Base-by-base conservation (phyloP, 2,113 vertebrate species). In the Notothenia rossii region DNA sequence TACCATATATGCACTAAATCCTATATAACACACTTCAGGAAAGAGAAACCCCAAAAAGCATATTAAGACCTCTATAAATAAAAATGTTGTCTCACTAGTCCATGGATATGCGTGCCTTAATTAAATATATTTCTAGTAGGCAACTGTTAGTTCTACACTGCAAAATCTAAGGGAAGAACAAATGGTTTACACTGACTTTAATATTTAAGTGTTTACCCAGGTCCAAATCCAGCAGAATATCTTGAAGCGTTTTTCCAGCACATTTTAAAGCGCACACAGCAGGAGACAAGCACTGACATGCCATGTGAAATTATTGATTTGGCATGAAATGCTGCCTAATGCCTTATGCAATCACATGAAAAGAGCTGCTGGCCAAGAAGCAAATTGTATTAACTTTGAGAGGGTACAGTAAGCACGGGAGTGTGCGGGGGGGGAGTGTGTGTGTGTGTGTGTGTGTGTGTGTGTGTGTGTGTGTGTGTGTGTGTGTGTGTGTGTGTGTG, bases 351-450 rank as follows among this genome's bases (percentile, higher is more conserved):
- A 91, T 89, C 86, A 84, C 87, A 86, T 73, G 85, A 91, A 89
- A 89, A 87, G 88, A 88, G 89, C 89, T 86, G 83, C 90, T 81
- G 89, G 92, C 90, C 81, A 77, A 90, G 69, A 78, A 91, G 87
- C 71, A 86, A 91, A 92, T 89, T 91, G 78, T 89, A 91, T 93
- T 92, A 91, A 90, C 87, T 91, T 89, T 88, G 89, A 90, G 79
- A 87, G 67, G 59, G 69, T 40, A 40, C 36, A 40, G 36, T 72
- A 65, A 84, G 76, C 2, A n/a, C n/a, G n/a, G n/a, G n/a, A n/a
- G n/a, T n/a, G n/a, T n/a, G n/a, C n/a, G n/a, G n/a, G n/a, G n/a
- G n/a, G n/a, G n/a, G n/a, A n/a, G 85, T 79, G 53, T 51, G 74
- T 68, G 53, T 64, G 69, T 14, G 75, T 49, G 63, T 49, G 56